Evolutionary conservation across 2,113 vertebrate species (phyloP).

Genomic region (Gopherus flavomarginatus): DNA sequence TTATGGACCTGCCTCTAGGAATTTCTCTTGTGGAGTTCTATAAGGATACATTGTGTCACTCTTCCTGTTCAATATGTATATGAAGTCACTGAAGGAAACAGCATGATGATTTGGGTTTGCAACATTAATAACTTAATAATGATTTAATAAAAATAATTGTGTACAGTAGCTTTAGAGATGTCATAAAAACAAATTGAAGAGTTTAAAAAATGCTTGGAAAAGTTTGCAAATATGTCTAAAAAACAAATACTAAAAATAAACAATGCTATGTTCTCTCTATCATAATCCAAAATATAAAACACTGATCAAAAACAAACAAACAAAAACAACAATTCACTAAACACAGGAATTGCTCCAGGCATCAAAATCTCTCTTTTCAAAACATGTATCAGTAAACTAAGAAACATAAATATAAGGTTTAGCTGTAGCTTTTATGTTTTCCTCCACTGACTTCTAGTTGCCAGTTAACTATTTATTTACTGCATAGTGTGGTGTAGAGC

Average conservation of each 20-base stretch:
- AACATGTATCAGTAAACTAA: not conserved
- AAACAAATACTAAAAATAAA: not conserved
- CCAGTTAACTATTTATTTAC: conserved; percentile 59
- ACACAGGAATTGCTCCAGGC: not conserved
- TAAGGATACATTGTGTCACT: not conserved
- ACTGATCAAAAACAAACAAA: not conserved
- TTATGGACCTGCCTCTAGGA: not conserved
- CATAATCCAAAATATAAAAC: conserved; percentile 20
- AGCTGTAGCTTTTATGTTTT: conserved; percentile 48
- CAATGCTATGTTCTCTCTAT: not conserved
- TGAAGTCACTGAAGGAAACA: not conserved
- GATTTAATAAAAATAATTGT: not conserved
- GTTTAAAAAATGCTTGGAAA: not conserved
- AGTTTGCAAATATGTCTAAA: not conserved
- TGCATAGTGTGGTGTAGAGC: conserved; percentile 19
- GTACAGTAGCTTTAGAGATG: not conserved
- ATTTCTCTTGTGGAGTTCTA: not conserved
- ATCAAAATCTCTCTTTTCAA: conserved; percentile 26
- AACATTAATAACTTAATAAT: not conserved
- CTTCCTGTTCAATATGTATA: not conserved
- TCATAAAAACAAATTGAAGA: not conserved
- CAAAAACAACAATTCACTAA: not conserved
- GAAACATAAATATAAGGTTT: conserved; percentile 2
- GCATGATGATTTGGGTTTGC: not conserved
- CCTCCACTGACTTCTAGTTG: not conserved